Percentiles rank a stretch among this genome's conserved stretches.
phyloP scores from a whole-genome alignment of 1,140 invertebrate genomes.

The Lerema accius region DNA sequence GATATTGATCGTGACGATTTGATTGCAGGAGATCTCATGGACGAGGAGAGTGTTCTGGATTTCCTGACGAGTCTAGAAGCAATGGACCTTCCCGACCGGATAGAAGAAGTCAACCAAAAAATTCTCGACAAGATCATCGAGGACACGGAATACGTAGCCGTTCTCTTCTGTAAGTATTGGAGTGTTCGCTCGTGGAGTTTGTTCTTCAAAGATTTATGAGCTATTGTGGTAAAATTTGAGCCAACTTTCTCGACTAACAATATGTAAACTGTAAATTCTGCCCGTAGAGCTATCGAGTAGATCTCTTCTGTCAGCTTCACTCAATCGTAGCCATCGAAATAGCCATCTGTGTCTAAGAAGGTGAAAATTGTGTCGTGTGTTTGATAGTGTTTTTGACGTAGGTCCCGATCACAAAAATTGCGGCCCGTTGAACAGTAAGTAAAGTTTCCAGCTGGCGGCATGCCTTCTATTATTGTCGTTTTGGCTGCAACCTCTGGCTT shows the following conservation, averaged over 20 bases:
- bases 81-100: constrained; percentile 97
- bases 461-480: constrained; percentile 68
- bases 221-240: constrained; percentile 71
- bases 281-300: constrained; percentile 58
- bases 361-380: constrained; percentile 77
- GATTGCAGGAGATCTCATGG: constrained; percentile 93
- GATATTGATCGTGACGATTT: not conserved
- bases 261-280: constrained; percentile 56
- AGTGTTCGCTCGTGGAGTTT: constrained; percentile 48
- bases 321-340: constrained; percentile 53
- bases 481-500: constrained; percentile 74
- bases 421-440: constrained; percentile 80
- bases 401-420: constrained; percentile 81
- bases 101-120: constrained; percentile 97
- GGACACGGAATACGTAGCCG: constrained; percentile 95
- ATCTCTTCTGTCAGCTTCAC: constrained; percentile 56
- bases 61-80: constrained; percentile 96
- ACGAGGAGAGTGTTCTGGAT: constrained; percentile 95
- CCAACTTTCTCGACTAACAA: constrained; percentile 71
- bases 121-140: constrained; percentile 96
- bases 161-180: constrained; percentile 95
- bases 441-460: constrained; percentile 73
- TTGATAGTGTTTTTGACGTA: constrained; percentile 81
- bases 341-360: constrained; percentile 50
- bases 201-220: constrained; percentile 59